phyloP scores from a whole-genome alignment of 2,888 invertebrate genomes.

The Dynastes maya region DNA sequence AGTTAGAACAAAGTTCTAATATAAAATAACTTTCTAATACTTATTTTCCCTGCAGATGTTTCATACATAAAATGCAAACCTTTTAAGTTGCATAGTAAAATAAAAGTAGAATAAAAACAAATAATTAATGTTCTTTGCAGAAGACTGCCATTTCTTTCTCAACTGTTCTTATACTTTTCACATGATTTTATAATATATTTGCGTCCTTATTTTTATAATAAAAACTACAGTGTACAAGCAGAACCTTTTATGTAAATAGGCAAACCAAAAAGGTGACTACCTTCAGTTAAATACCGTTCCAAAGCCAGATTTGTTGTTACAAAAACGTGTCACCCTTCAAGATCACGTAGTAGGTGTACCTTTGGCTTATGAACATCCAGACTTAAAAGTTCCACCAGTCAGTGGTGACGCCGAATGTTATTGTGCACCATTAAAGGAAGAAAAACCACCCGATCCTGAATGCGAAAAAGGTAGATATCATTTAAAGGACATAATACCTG shows the following conservation, averaged over 20 bases:
- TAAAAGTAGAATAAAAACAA: too few relatives aligned
- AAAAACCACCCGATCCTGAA: conserved; percentile 34
- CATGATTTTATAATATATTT: too few relatives aligned
- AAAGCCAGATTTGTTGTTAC: conserved; percentile 58
- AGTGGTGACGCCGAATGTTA: conserved; percentile 46
- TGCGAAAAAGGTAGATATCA: conserved; percentile 55
- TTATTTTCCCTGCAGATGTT: too few relatives aligned
- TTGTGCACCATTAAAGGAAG: conserved; percentile 24
- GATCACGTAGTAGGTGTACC: conserved; percentile 61
- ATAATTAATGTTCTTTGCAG: too few relatives aligned
- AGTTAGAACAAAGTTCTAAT: too few relatives aligned
- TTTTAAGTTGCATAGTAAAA: too few relatives aligned
- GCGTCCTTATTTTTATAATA: too few relatives aligned
- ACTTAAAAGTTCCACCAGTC: conserved; percentile 59
- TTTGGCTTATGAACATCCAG: conserved; percentile 58
- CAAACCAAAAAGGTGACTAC: conserved; percentile 58
- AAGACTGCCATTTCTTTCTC: too few relatives aligned
- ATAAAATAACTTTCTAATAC: too few relatives aligned
- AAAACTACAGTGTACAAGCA: neutral
- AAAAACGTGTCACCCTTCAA: conserved; percentile 54
- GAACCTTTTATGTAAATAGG: conserved; percentile 48
- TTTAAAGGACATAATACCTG: conserved; percentile 49
- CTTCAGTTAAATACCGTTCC: conserved; percentile 60
- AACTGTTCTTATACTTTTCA: too few relatives aligned
- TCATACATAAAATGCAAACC: too few relatives aligned